Base-by-base conservation (phyloP, 2,113 vertebrate genomes). In the Sinocyclocheilus anshuiensis region DNA sequence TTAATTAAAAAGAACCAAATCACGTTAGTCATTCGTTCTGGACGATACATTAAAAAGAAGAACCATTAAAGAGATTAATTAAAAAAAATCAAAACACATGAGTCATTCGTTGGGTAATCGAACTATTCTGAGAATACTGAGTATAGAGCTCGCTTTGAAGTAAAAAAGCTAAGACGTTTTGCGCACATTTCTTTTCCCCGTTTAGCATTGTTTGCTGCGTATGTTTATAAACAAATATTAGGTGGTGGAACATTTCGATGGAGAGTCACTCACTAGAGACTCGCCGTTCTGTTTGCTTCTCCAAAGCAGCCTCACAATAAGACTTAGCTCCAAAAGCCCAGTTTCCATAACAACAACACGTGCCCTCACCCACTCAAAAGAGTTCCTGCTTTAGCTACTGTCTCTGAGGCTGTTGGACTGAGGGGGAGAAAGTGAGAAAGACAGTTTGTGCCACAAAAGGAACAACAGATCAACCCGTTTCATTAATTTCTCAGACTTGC, bases 301-400 rank as follows among this genome's bases (percentile, higher is more conserved):
- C 53, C 26, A 77, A 15, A 77, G 65, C 12, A 22, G 20, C 71
- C 75, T 72, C 15, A 57, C 80, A 53, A 57, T 81, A 86, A 89
- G 39, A 0, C 29, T 2, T 33, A 86, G 42, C 26, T 72, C 42
- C 39, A 13, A 77, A 67, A 20, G 75, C 65, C 79, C 89, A 88
- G 94, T 95, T 94, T 93, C 94, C 93, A 95, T 95, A 92, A 93
- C 94, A 92, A 65, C 83, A 88, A 57, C 83, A 88, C 72, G 88
- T 33, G 81, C 74, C 80, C 87, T 86, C 84, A 88, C 90, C 86
- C 86, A 84, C 86, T 88, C 89, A 88, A 86, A 39, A 57, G 55
- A 26, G 24, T 39, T 45, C 33, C 45, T 77, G 15, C 42, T n/a
- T 71, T 36, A 42, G 39, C 36, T 48, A 65, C 59, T 20, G 39